Conservation (phyloP, 2,888 invertebrate genomes). For the Leptogaster cylindrica region DNA sequence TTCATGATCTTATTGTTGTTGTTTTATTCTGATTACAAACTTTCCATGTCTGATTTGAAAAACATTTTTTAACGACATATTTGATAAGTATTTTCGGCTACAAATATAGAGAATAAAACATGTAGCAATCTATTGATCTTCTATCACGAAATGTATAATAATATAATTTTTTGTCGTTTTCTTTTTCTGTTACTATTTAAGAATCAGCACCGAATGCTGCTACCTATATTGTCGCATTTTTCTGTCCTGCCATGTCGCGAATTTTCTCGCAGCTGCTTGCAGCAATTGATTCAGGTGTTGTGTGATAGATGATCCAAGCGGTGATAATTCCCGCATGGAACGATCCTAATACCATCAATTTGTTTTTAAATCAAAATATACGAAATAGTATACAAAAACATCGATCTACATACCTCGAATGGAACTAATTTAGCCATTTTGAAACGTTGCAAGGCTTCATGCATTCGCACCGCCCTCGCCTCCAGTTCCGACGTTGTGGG, state of each 20-base stretch:
- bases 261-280: constrained; percentile 84
- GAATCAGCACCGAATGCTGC: constrained; percentile 48
- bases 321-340: constrained; percentile 80
- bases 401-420: constrained; percentile 77
- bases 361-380: too few relatives aligned
- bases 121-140: not conserved
- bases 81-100: not conserved
- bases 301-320: constrained; percentile 79
- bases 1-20: not conserved
- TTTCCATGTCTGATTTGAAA: too few relatives aligned
- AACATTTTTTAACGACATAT: too few relatives aligned
- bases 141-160: not conserved
- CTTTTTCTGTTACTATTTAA: too few relatives aligned
- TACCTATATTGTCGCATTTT: constrained; percentile 65
- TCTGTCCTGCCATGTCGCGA: constrained; percentile 83
- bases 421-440: constrained; percentile 84
- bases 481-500: constrained; percentile 76
- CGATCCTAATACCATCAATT: constrained; percentile 71
- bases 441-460: constrained; percentile 86
- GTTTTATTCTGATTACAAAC: not conserved
- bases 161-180: too few relatives aligned
- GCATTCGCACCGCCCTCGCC: constrained; percentile 83
- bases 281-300: constrained; percentile 88
- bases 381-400: too few relatives aligned
- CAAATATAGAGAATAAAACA: not conserved